Evolutionary conservation across 2,888 invertebrate species (phyloP), one percentile per base, ranked within the genome.

Genomic region (Lasioglossum villosulum): DNA sequence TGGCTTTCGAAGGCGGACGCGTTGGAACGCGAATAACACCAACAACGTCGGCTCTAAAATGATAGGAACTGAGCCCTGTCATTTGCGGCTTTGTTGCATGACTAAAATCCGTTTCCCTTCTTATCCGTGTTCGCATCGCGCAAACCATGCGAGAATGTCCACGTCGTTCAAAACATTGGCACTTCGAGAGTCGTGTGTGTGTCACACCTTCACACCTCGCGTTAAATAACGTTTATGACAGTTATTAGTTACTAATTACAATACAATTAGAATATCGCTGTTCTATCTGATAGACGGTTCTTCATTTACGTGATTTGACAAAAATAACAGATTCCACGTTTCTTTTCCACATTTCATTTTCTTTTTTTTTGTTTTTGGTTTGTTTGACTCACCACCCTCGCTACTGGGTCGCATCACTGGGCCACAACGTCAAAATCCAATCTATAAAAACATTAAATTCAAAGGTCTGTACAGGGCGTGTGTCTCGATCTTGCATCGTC

Each of bases 21-120:
- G 75, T 73, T 14, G 19, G 23, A 66, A 66, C 82, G 70, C 68
- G 84, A 85, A 80, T 59, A 80, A 75, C 86, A 68, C 75, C 78
- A 75, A 80, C 81, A 85, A 66, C 75, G 39, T 86, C 68, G 12
- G 45, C 73, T 85, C 73, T 78, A 82, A 81, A 90, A 90, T 84
- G 91, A 89, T 91, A 90, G 92, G 92, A 93, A 93, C 93, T 91
- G 88, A 89, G 86, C 88, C 88, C 87, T 86, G 89, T 91, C 91
- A 87, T 87, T 88, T 83, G 84, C 88, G 86, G 80, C 88, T 90
- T 90, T 83, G 87, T 34, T 34, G 88, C 82, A 82, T 86, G 86
- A 88, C 85, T 89, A 88, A 72, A 68, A 88, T 83, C 79, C 56
- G 70, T 78, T 75, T 78, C 23, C 5, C 34, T 45, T 45, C 37